Base-by-base conservation (phyloP, 64 coral and sea anemone genomes). In the Platygyra sinensis region DNA sequence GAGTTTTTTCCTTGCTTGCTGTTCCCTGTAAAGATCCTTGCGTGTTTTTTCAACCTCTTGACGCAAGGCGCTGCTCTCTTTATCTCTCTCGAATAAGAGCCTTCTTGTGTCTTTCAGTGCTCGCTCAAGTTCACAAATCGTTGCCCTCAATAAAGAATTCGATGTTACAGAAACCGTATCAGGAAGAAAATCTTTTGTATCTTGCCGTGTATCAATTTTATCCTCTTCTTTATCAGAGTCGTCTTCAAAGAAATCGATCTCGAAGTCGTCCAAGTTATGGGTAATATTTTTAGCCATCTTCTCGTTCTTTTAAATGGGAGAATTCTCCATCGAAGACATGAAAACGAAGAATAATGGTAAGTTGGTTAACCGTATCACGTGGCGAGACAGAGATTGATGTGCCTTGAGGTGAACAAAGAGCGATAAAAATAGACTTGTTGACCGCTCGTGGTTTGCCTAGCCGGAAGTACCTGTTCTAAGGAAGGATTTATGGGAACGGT, bases 111-210 rank as follows among this genome's bases (percentile, higher is more conserved):
- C 97, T 32, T 87, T 90, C 10, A 99, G 65, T 8, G 94, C 97
- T 31, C 97, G 77, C 72, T 99, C 97, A 55, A 99, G 20, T 36
- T 99, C 97, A 60, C 88, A 91, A 67, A 99, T 96, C 12, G 97
- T 99, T 1, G 90, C 90, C 89, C 97, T 72, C 19, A 99, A 74
- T 25, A 99, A 79, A 7, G 91, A 93, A 76, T 96, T 95, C 54
- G 94, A 92, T 2, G 96, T 93, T 22, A 93, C 78, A n/a, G 73
- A 80, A 50, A 88, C 79, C 24, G 92, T 52, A 88, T 97, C 95
- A 2, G 76, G 51, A 19, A 90, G 61, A 72, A 81, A 71, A 27
- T 93, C 88, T 30, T 80, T 74, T 32, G 49, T 75, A 72, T 63
- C 80, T 73, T 20, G 29, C 2, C 18, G 69, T 83, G 38, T 51